phyloP scores from a whole-genome alignment of 2,797 vertebrate genomes.

The Neosilurus mollespiculum region DNA sequence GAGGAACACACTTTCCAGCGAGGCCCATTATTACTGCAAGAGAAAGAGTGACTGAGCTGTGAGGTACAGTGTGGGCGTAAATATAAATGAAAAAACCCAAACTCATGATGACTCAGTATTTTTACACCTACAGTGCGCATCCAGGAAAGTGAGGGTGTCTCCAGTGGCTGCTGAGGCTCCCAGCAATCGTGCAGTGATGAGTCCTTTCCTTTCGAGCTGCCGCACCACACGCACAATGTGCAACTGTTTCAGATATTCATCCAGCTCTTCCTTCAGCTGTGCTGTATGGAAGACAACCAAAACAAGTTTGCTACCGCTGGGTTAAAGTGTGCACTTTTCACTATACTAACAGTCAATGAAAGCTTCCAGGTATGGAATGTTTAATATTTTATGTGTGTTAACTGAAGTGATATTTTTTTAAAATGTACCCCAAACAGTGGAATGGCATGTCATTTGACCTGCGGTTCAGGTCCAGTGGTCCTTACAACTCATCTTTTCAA shows the following conservation, averaged over 20 bases:
- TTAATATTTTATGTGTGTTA: too few species aligned
- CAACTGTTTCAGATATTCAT: conserved; percentile 87
- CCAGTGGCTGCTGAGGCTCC: conserved; percentile 90
- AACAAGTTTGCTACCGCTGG: not conserved
- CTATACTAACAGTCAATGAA: not conserved
- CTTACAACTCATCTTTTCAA: too few species aligned
- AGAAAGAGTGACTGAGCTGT: conserved; percentile 11
- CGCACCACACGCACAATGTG: conserved; percentile 88
- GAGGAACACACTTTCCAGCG: conserved; percentile 25
- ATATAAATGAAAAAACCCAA: not conserved
- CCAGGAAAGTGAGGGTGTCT: conserved; percentile 94
- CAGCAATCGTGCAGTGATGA: conserved; percentile 91
- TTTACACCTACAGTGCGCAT: conserved; percentile 92
- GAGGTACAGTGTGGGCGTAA: conserved; percentile 32
- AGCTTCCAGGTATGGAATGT: too few species aligned
- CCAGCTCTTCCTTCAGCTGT: conserved; percentile 85
- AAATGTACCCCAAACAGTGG: too few species aligned
- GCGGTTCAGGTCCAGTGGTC: too few species aligned
- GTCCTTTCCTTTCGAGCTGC: conserved; percentile 90
- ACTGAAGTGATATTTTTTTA: too few species aligned
- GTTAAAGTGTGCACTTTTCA: not conserved
- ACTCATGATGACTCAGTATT: conserved; percentile 34
- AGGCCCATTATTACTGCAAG: conserved; percentile 18
- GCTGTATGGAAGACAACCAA: conserved; percentile 70
- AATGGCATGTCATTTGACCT: too few species aligned